Evolutionary conservation across 2,797 vertebrate species (phyloP).

Genomic region (Anguilla pacifica): DNA sequence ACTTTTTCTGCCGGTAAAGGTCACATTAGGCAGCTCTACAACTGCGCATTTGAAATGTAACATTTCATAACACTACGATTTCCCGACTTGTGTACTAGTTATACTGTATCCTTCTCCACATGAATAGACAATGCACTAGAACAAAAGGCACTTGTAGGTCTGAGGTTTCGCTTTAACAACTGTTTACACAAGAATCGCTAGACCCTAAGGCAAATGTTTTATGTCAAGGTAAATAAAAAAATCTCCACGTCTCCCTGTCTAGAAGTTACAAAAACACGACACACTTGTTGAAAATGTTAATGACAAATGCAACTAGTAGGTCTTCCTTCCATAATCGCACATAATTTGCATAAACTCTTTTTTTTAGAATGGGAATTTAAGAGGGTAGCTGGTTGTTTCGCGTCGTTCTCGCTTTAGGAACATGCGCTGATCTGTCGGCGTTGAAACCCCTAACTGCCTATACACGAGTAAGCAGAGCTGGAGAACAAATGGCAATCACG

Average conservation of each 20-base stretch:
- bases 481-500: neutral
- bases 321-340: neutral
- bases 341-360: neutral
- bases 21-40: neutral
- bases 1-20: neutral
- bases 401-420: neutral
- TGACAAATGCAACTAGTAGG: neutral
- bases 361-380: neutral
- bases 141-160: neutral
- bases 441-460: neutral
- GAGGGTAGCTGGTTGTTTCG: neutral
- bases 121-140: conserved; percentile 10
- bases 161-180: conserved; percentile 2
- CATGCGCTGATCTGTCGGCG: neutral
- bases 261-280: neutral
- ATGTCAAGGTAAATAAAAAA: neutral
- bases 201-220: conserved; percentile 5
- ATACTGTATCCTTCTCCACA: neutral
- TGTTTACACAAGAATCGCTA: conserved; percentile 12
- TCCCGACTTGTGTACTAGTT: neutral
- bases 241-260: neutral
- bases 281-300: conserved; percentile 21
- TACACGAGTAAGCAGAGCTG: neutral
- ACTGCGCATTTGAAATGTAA: neutral
- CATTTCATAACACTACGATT: neutral